Evolutionary conservation across 2,888 invertebrate genomes (phyloP), one percentile per base, ranked within the genome.

Genomic region (Rhimphoctona megacephalus): DNA sequence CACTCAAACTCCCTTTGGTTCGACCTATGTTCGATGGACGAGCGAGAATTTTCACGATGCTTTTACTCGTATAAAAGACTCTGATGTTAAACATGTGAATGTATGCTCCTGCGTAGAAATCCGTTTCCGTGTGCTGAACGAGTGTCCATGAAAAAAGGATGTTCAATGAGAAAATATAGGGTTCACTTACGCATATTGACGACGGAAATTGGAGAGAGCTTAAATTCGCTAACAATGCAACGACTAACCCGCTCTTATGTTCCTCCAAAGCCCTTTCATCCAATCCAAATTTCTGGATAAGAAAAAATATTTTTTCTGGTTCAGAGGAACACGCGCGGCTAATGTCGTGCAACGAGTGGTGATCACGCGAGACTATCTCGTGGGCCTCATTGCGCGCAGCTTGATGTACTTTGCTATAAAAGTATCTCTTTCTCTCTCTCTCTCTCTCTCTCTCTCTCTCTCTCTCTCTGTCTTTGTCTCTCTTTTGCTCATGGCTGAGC

Each of bases 331-430:
- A 73, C 73, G 83, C 86, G 81, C 85, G 81, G 86, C 87, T 81
- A 87, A 79, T 91, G 89, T 90, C 92, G 88, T 90, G 90, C 89
- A 84, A 89, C 87, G 85, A 78, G 72, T 84, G 36, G 57, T 66
- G 79, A 90, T 89, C 92, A 92, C 90, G 92, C 92, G 86, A 92
- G 39, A 85, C 33, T 33, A 85, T 72, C 76, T 64, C 72, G 57
- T 81, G 87, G 76, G 73, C 80, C 83, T 77, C 73, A 76, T 79
- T 69, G 76, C 64, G 43, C 78, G 67, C 25, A 9, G 33, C 46
- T 74, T 43, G 46, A n/a, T 77, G 54, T 73, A 54, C 54, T 67
- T 19, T 67, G n/a, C 43, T 85, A 43, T 74, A n/a, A 54, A 74
- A 61, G n/a, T 19, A n/a, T 54, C 36, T 49, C 64, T 64, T 64